These are phyloP conservation scores for Orussus abietinus DNA, from an alignment of 1,140 invertebrate genomes.

Conservation along the genomic window DNA sequence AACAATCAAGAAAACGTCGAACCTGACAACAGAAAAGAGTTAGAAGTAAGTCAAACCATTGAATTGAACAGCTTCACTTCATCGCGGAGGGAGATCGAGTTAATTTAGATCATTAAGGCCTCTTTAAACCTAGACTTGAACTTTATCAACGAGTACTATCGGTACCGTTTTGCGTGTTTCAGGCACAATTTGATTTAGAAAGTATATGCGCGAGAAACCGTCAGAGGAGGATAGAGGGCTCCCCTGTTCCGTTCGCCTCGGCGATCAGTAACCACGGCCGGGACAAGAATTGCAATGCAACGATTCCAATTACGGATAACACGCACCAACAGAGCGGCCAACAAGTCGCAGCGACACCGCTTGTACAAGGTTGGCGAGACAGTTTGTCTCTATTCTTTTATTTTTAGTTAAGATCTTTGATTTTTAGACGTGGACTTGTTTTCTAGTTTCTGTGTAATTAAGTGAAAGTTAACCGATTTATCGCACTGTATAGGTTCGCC, in stretches of 20 bases:
- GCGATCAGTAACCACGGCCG: conserved; percentile 49
- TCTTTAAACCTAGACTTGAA: no score
- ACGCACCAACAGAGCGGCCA: conserved; percentile 36
- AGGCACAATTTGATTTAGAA: conserved; percentile 47
- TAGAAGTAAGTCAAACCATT: conserved; percentile 47
- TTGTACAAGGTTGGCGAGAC: conserved; percentile 40
- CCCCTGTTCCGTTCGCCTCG: conserved; percentile 42
- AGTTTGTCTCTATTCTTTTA: conserved; percentile 2
- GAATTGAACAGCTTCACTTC: no score
- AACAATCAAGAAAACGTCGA: conserved; percentile 75
- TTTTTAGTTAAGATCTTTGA: conserved; percentile 4
- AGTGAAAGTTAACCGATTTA: no score
- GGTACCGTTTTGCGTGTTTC: no score
- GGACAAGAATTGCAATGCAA: conserved; percentile 74
- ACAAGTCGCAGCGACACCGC: conserved; percentile 34
- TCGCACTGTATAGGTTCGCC: conserved; percentile 43
- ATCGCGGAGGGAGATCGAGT: no score
- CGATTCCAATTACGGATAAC: conserved; percentile 51
- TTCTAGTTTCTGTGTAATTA: background rate
- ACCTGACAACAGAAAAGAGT: conserved; percentile 64
- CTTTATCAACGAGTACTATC: no score
- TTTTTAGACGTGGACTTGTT: background rate
- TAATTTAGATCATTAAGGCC: no score
- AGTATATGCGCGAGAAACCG: conserved; percentile 43
- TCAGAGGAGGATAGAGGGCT: conserved; percentile 37